Evolutionary conservation across 2,797 vertebrate species (phyloP), one percentile per base, ranked within the genome.

Genomic region (Chelon auratus): DNA sequence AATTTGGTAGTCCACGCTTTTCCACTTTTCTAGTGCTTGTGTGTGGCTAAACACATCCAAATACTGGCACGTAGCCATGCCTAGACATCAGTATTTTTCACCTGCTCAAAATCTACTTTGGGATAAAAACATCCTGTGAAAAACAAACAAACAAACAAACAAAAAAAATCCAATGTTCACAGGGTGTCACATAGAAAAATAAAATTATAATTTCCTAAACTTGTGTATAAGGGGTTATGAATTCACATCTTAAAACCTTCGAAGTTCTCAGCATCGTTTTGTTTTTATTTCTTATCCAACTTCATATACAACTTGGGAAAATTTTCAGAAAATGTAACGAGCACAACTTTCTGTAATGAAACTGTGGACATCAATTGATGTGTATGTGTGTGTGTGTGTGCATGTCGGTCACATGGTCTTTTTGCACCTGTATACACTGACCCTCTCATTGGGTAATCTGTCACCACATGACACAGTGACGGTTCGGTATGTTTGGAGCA

Each of bases 1-100:
- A 93, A 95, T 95, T 94, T 94, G 92, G 89, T 92, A 86, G 91
- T 93, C 91, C 85, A 67, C 88, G 90, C 80, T 93, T 94, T 94
- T 89, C 77, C 88, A 84, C 89, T 91, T 93, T 89, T 87, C 80
- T 69, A 82, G 68, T 81, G 78, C 81, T 71, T 75, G 84, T 57
- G 90, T 92, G 91, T 90, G 90, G 89, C 77, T 81, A 81, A 89
- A 89, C 65, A 74, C 77, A 68, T 93, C 87, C 80, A 81, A 80
- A 90, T 69, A 70, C 71, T 87, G 82, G 77, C 88, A 84, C 76
- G 74, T 61, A 58, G 62, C 26, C 71, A 26, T 45, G 75, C 43
- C 62, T n/a, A 17, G 3, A 80, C 40, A 77, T 50, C 33, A 51
- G 57, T 47, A 15, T 55, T 65, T 54, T 18, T 2, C 76, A 80